phyloP scores from a whole-genome alignment of 1,140 invertebrate species.

The Rhopalosiphum maidis region DNA sequence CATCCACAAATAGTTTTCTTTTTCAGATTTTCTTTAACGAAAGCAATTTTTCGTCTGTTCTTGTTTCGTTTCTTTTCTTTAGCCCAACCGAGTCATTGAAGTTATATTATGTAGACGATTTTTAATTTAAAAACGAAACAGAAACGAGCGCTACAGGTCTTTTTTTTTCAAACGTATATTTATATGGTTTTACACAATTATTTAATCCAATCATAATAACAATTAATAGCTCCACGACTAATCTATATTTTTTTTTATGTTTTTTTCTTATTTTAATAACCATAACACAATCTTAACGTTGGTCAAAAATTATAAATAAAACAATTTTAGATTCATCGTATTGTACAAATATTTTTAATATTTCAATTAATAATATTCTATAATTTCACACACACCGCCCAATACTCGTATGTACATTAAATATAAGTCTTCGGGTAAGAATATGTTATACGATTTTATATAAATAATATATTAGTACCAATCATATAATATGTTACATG shows the following conservation, averaged over 20 bases:
- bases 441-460: too few species aligned
- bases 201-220: neutral
- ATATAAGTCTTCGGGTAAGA: too few species aligned
- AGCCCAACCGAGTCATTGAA: neutral
- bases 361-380: too few species aligned
- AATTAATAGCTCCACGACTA: neutral
- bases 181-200: neutral
- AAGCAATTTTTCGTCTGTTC: neutral
- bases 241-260: neutral
- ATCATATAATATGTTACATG: too few species aligned
- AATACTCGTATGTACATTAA: too few species aligned
- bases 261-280: too few species aligned
- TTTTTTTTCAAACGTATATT: neutral
- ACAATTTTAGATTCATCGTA: neutral
- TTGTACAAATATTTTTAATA: neutral
- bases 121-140: neutral
- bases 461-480: too few species aligned
- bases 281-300: neutral
- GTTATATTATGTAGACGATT: neutral
- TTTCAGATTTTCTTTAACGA: slow-evolving; percentile 21
- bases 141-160: neutral
- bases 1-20: slow-evolving; percentile 5
- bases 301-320: neutral
- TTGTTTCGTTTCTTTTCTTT: neutral
- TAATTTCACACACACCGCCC: too few species aligned